Evolutionary conservation across 2,797 vertebrate species (phyloP).

Genomic region (Bufotes viridis): DNA sequence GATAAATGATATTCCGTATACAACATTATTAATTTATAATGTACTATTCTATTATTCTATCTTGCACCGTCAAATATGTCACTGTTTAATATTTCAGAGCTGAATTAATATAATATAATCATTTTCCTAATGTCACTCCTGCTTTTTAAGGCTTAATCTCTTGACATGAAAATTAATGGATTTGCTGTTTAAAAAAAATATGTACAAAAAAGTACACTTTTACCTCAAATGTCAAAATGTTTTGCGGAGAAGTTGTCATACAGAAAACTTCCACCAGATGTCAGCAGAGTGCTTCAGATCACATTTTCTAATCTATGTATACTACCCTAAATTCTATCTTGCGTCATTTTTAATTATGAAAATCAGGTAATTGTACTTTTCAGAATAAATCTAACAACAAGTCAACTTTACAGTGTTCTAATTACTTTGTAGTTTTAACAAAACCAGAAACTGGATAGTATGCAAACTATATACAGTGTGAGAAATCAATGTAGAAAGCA

Average conservation of each 20-base stretch:
- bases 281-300: neutral
- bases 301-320: neutral
- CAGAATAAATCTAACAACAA: neutral
- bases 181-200: neutral
- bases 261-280: neutral
- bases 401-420: neutral
- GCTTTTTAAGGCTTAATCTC: neutral
- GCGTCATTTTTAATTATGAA: neutral
- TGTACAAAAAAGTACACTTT: neutral
- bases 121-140: neutral
- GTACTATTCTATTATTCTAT: too few relatives aligned
- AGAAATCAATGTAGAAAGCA: conserved; percentile 46
- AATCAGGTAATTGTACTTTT: neutral
- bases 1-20: too few relatives aligned
- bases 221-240: neutral
- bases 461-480: neutral
- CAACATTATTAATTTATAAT: too few relatives aligned
- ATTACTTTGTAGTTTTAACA: neutral
- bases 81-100: neutral
- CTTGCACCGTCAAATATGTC: too few relatives aligned
- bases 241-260: neutral
- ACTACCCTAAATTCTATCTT: neutral
- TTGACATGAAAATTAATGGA: neutral
- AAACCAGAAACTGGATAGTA: neutral
- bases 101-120: neutral